Percentiles rank a stretch among this genome's conserved stretches.
Conservation (phyloP, 2,888 invertebrate genomes). For the Galeruca laticollis region DNA sequence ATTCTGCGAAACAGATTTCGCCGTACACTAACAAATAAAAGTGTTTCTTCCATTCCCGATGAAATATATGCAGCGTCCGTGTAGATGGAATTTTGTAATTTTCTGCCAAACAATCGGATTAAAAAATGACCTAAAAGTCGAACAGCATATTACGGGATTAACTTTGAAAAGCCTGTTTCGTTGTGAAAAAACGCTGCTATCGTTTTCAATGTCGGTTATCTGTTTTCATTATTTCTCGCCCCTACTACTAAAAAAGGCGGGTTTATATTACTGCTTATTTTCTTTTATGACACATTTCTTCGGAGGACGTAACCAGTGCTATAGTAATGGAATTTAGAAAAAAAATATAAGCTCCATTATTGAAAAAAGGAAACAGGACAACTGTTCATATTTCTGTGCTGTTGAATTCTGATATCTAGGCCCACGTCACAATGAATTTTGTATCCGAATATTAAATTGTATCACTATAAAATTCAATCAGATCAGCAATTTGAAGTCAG, state of each 20-base stretch:
- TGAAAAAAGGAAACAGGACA: too few relatives aligned
- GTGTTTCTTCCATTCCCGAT: background rate
- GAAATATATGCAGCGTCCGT: background rate
- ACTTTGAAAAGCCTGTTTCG: background rate
- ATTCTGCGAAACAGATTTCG: too few relatives aligned
- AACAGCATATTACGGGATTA: conserved; percentile 7
- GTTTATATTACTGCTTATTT: background rate
- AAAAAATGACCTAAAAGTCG: background rate
- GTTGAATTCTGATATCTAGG: too few relatives aligned
- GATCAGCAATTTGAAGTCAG: too few relatives aligned
- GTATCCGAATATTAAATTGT: too few relatives aligned
- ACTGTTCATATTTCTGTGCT: too few relatives aligned
- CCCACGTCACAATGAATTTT: too few relatives aligned
- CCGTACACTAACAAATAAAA: too few relatives aligned
- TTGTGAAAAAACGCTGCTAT: background rate
- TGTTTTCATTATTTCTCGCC: background rate
- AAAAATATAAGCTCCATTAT: too few relatives aligned
- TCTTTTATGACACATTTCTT: background rate
- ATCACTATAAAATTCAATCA: too few relatives aligned
- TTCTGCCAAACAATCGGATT: conserved; percentile 11
- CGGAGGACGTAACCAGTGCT: too few relatives aligned
- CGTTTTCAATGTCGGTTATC: background rate
- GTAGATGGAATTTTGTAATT: background rate
- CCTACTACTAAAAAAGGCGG: background rate
- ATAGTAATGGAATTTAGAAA: too few relatives aligned